Conservation (phyloP, 1,140 invertebrate species). For the Pogonognathellus flavescens region DNA sequence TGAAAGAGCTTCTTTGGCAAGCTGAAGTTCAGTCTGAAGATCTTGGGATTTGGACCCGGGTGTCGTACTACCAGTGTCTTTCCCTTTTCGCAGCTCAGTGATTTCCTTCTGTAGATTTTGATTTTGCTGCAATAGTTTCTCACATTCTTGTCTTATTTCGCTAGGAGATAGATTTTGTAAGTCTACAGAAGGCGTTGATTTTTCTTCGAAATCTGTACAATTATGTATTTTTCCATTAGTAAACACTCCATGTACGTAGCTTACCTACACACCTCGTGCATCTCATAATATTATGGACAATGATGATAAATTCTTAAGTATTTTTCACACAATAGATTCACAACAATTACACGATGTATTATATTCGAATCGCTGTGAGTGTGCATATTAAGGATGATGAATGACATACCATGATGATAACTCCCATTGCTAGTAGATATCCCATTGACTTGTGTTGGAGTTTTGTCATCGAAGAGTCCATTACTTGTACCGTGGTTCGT, state of each 20-base stretch:
- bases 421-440: constrained; percentile 56
- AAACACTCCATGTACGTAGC: too few relatives aligned
- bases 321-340: background rate
- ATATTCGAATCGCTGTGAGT: background rate
- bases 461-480: constrained; percentile 53
- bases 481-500: constrained; percentile 6
- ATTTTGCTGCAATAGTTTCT: constrained; percentile 76
- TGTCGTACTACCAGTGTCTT: constrained; percentile 55
- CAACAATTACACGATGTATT: background rate
- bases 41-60: constrained; percentile 69
- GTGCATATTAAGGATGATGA: constrained; percentile 6
- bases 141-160: constrained; percentile 67
- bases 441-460: constrained; percentile 58
- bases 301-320: background rate
- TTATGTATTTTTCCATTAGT: background rate
- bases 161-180: constrained; percentile 57
- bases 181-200: constrained; percentile 55
- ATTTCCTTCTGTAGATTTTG: constrained; percentile 79
- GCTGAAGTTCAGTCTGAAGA: constrained; percentile 71
- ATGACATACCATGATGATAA: constrained; percentile 55
- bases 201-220: constrained; percentile 20
- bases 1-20: constrained; percentile 75
- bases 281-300: background rate
- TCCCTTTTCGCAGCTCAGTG: constrained; percentile 69
- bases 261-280: too few relatives aligned